Conservation (phyloP, 2,113 vertebrate genomes). For the Pipa parva region DNA sequence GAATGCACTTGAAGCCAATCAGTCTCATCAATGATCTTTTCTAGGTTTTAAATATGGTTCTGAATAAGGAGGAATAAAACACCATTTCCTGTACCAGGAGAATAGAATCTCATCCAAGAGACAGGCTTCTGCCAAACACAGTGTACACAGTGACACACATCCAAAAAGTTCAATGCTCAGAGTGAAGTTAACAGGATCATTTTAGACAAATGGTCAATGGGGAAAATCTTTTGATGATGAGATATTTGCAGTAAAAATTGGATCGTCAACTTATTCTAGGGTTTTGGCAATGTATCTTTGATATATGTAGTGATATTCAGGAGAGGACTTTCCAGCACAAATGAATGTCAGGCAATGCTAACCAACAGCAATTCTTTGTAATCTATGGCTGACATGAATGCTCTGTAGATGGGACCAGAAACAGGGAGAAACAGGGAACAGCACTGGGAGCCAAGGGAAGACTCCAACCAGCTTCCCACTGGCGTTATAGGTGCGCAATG, state of each 20-base stretch:
- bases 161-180: neutral
- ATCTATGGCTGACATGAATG: too few relatives aligned
- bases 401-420: too few relatives aligned
- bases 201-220: conserved; percentile 2
- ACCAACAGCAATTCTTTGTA: too few relatives aligned
- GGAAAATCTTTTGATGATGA: neutral
- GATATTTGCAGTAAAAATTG: conserved; percentile 13
- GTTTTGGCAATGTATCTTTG: conserved; percentile 8
- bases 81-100: too few relatives aligned
- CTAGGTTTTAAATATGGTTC: too few relatives aligned
- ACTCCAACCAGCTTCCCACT: too few relatives aligned
- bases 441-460: conserved; percentile 14
- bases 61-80: too few relatives aligned
- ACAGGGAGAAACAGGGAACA: conserved; percentile 22
- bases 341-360: too few relatives aligned
- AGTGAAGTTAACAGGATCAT: conserved; percentile 2
- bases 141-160: neutral
- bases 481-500: too few relatives aligned
- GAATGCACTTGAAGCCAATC: too few relatives aligned
- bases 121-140: conserved; percentile 6
- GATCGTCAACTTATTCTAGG: conserved; percentile 8
- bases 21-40: too few relatives aligned
- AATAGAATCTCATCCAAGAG: conserved; percentile 5
- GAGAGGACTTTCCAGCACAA: conserved; percentile 4
- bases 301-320: conserved; percentile 5